Evolutionary conservation across 2,888 invertebrate species (phyloP), one percentile per base, ranked within the genome.

Genomic region (Microctonus hyperodae): DNA sequence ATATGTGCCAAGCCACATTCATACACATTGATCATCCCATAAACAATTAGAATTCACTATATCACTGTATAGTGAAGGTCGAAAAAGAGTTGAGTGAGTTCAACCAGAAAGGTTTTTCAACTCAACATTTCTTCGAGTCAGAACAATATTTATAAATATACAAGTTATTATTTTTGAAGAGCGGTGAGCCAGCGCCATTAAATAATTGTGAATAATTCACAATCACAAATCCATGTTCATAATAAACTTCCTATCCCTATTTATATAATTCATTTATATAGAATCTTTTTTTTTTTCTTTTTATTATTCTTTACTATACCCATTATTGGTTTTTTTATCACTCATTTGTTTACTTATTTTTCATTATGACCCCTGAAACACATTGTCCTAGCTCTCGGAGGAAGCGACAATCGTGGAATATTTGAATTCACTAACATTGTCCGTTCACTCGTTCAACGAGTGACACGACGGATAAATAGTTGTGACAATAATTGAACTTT

Each of bases 91-190:
- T n/a, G n/a, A n/a, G n/a, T n/a, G n/a, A n/a, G n/a, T n/a, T n/a
- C n/a, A n/a, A n/a, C n/a, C n/a, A n/a, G n/a, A n/a, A n/a, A n/a
- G n/a, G n/a, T n/a, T n/a, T n/a, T n/a, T n/a, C n/a, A n/a, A n/a
- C n/a, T n/a, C n/a, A n/a, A n/a, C n/a, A n/a, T n/a, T n/a, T n/a
- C n/a, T n/a, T n/a, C n/a, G n/a, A n/a, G n/a, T n/a, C n/a, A n/a
- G n/a, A n/a, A n/a, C 73, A 71, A 77, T 82, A 83, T 83, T 82
- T 82, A 83, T 83, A 83, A 82, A 83, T 82, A 80, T 83, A 83
- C 81, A 83, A 80, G 77, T 82, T 75, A 76, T 79, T 74, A 73
- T 78, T 74, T 59, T 77, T 74, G 70, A 79, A 79, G 78, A 79
- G 75, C 76, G 77, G 73, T 79, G 77, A 79, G 76, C 78, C 78